Evolutionary conservation across 2,797 vertebrate genomes (phyloP), one percentile per base, ranked within the genome.

Genomic region (Lepilemur septentrionalis): DNA sequence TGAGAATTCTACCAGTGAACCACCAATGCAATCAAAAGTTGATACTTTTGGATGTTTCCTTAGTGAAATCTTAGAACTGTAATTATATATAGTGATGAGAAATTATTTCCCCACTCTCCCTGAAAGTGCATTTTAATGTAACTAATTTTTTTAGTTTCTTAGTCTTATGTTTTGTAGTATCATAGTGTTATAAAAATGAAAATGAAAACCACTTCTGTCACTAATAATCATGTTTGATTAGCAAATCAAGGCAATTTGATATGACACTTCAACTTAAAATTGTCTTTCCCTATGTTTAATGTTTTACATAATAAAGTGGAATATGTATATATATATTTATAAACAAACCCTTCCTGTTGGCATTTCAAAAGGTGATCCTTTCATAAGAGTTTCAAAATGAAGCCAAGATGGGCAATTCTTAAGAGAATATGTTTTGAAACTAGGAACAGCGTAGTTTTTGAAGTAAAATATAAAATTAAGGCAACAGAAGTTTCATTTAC

Each of bases 91-190:
- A 93, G 4, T 5, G 7, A 83, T 80, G 70, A 94, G 67, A 92
- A 79, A 86, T 6, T 23, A 35, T 80, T 84, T 38, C 30, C 7
- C 11, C 30, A 57, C 18, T 93, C 11, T 83, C 14, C n/a, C 30
- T 89, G 43, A 92, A 97, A 95, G 75, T 70, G n/a, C 5, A 89
- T 84, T 78, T 90, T 91, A 91, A 89, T 78, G 61, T 79, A 50
- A 85, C 23, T 52, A 95, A 95, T 96, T 83, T 95, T n/a, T 95
- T 96, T 93, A 79, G 89, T 89, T 82, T 94, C 65, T 86, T 80
- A 91, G 94, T 92, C 78, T 86, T 88, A 48, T 94, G 52, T 97
- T 80, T 95, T 89, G 75, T 93, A 57, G 4, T 83, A 72, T 79
- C 72, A 50, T 30, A 76, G 85, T 69, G 13, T 81, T 70, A 91